Percentiles rank a stretch among this genome's conserved stretches.
These are phyloP conservation scores for Rhynchotus rufescens DNA, from an alignment of 2,797 vertebrate species.

Conservation along the genomic window DNA sequence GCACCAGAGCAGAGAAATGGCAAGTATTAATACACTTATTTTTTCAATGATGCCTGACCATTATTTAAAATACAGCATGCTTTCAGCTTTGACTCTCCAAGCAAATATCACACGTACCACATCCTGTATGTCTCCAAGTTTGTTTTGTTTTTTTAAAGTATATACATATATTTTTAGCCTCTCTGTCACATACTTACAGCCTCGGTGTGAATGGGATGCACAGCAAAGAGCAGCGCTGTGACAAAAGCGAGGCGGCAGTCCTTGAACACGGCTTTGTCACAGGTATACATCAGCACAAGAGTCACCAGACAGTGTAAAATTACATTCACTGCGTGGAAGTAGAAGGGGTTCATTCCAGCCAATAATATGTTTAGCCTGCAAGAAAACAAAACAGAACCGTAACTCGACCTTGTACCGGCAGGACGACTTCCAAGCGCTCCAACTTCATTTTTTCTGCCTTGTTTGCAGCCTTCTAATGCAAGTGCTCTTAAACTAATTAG, in stretches of 20 bases:
- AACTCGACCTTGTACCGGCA: background rate
- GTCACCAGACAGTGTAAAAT: slow-evolving; percentile 89
- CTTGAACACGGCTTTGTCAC: slow-evolving; percentile 87
- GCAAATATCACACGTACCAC: background rate
- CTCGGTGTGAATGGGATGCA: slow-evolving; percentile 95
- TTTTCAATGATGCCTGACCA: background rate
- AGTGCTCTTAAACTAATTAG: background rate
- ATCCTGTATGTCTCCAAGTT: background rate
- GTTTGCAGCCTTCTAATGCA: background rate
- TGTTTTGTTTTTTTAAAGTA: background rate
- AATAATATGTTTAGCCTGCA: slow-evolving; percentile 90
- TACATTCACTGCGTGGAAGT: slow-evolving; percentile 92
- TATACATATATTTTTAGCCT: background rate
- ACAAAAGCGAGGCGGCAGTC: slow-evolving; percentile 86
- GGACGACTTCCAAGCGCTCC: background rate
- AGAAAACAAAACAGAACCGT: slow-evolving; percentile 21
- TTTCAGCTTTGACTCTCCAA: background rate
- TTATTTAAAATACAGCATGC: background rate
- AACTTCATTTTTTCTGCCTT: background rate
- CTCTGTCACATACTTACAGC: slow-evolving; percentile 86
- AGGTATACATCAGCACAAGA: slow-evolving; percentile 90
- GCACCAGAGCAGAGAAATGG: background rate
- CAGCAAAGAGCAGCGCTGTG: slow-evolving; percentile 90
- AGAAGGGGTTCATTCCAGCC: slow-evolving; percentile 90
- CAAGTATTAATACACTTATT: background rate